phyloP scores from a whole-genome alignment of 2,797 vertebrate genomes.

The Hybognathus amarus region DNA sequence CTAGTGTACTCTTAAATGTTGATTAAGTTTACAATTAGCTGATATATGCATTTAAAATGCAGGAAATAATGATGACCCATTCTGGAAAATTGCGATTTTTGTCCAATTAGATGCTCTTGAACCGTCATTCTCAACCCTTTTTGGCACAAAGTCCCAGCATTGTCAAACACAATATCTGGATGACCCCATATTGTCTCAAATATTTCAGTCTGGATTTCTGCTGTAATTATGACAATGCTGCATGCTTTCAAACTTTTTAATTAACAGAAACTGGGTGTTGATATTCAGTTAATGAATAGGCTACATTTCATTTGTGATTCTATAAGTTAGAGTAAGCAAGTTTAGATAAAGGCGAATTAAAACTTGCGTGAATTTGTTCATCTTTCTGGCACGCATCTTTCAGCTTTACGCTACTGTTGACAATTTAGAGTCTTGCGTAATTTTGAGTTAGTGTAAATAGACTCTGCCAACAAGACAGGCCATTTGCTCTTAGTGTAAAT shows the following conservation, averaged over 20 bases:
- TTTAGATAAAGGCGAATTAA: too few species aligned
- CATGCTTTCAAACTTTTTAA: background rate
- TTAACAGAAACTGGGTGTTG: background rate
- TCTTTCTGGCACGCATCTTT: too few species aligned
- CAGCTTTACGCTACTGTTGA: too few species aligned
- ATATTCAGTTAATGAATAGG: background rate
- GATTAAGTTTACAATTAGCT: background rate
- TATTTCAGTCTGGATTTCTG: background rate
- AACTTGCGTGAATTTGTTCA: too few species aligned
- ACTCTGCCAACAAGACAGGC: too few species aligned
- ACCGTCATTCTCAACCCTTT: background rate
- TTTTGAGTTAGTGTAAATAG: too few species aligned
- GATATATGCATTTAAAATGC: background rate
- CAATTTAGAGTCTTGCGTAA: too few species aligned
- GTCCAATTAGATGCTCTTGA: background rate
- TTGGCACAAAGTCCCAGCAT: too few species aligned
- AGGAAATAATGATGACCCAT: background rate
- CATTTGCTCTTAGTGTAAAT: too few species aligned
- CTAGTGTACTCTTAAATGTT: background rate
- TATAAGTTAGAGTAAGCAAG: too few species aligned
- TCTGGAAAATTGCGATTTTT: background rate
- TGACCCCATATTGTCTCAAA: background rate
- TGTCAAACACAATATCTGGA: background rate
- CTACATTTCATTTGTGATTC: too few species aligned
- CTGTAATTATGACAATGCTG: background rate